Percentiles rank a stretch among this genome's conserved stretches.
Evolutionary conservation across 2,113 vertebrate genomes (phyloP).

Genomic region (Bungarus multicinctus): DNA sequence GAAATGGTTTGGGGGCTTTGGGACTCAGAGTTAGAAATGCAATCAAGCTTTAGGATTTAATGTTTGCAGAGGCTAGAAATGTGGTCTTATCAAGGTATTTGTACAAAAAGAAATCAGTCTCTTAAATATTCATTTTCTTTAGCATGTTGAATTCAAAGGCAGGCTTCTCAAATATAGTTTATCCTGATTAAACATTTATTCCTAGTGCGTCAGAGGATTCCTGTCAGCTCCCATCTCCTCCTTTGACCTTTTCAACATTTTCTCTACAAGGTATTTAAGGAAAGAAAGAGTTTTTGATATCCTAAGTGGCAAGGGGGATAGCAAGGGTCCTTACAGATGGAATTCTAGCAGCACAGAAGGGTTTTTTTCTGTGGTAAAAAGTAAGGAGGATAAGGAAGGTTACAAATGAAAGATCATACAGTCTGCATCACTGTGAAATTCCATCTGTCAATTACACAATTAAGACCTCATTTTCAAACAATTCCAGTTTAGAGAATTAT

Average conservation of each 20-base stretch:
- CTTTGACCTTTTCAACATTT: not conserved
- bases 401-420: not conserved
- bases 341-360: not conserved
- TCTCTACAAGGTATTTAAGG: not conserved
- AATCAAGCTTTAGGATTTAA: not conserved
- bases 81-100: not conserved
- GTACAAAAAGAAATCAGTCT: not conserved
- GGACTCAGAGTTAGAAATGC: not conserved
- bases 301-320: not conserved
- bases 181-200: constrained; percentile 2
- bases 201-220: not conserved
- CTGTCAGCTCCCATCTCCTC: not conserved
- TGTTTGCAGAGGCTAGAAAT: not conserved
- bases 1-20: not conserved
- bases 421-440: not conserved
- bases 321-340: not conserved
- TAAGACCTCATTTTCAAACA: not conserved
- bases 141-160: constrained; percentile 1
- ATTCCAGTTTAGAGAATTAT: not conserved
- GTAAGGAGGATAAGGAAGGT: not conserved
- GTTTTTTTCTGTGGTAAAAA: not conserved
- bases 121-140: constrained; percentile 5
- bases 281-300: not conserved
- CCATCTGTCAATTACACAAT: not conserved
- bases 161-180: constrained; percentile 5